These are phyloP conservation scores for Drymodes brunneopygia DNA, from an alignment of 2,113 vertebrate species.

Conservation along the genomic window DNA sequence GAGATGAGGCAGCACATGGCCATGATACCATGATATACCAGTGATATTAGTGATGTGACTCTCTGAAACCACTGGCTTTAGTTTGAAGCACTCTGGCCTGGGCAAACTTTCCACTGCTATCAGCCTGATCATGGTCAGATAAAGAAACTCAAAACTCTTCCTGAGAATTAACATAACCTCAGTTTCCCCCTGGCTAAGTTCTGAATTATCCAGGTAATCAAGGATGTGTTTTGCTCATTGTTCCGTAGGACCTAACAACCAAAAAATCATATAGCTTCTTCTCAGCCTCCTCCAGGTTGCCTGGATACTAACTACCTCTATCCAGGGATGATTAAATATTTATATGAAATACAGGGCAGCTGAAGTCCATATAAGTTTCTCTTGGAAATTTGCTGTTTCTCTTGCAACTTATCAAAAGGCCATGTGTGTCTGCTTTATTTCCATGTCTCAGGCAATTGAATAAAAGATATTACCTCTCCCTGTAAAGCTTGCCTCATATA, in stretches of 20 bases:
- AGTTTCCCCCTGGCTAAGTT: not conserved
- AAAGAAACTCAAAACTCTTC: not conserved
- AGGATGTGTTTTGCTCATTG: not conserved
- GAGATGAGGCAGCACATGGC: not conserved
- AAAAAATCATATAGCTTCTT: not conserved
- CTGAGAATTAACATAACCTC: not conserved
- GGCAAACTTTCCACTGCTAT: not conserved
- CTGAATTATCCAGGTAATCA: not conserved
- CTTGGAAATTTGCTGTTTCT: not conserved
- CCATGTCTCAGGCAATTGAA: not conserved
- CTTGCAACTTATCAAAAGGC: not conserved
- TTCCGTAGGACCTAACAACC: not conserved
- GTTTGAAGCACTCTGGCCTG: not conserved
- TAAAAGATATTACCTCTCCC: not conserved
- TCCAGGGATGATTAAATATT: not conserved
- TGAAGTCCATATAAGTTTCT: not conserved
- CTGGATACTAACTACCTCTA: not conserved
- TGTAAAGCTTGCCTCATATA: not conserved
- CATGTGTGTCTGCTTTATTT: not conserved
- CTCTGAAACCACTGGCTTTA: not conserved
- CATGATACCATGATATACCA: not conserved
- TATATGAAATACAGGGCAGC: not conserved
- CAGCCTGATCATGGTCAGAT: not conserved
- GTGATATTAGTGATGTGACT: not conserved
- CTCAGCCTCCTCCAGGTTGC: not conserved